Percentiles rank a stretch among this genome's conserved stretches.
Evolutionary conservation across 2,888 invertebrate species (phyloP).

Genomic region (Nemurella pictetii): DNA sequence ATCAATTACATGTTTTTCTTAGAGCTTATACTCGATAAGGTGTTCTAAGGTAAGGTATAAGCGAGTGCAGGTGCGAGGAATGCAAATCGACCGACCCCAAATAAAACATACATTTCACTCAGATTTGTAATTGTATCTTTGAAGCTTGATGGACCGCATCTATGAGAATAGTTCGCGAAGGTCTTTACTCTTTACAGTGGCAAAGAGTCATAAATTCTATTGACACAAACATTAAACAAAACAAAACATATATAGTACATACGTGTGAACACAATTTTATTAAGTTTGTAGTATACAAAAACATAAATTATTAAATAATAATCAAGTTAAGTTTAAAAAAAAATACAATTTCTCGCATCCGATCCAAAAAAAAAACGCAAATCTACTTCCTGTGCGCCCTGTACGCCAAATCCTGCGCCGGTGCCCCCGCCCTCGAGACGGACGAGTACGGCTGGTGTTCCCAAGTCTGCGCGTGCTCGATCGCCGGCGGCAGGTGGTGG

Average conservation of each 20-base stretch:
- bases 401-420: conserved; percentile 11
- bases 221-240: not conserved
- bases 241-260: not conserved
- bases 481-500: conserved; percentile 42
- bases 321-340: not conserved
- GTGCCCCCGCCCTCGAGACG: not conserved
- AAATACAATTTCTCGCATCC: not conserved
- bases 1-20: too few species aligned
- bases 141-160: too few species aligned
- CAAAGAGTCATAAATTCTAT: too few species aligned
- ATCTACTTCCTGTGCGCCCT: not conserved
- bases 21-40: too few species aligned
- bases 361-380: not conserved
- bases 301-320: conserved; percentile 25
- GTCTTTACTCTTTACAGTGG: too few species aligned
- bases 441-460: not conserved
- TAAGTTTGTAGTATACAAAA: conserved; percentile 1
- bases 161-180: too few species aligned
- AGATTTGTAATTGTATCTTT: too few species aligned
- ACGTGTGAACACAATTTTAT: conserved; percentile 2
- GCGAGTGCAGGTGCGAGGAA: too few species aligned
- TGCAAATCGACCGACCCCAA: too few species aligned
- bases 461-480: conserved; percentile 29
- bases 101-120: too few species aligned
- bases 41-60: too few species aligned